Percentiles rank a stretch among this genome's conserved stretches.
These are phyloP conservation scores for Thereuonema tuberculata DNA, from an alignment of 1,140 invertebrate species.

Conservation along the genomic window DNA sequence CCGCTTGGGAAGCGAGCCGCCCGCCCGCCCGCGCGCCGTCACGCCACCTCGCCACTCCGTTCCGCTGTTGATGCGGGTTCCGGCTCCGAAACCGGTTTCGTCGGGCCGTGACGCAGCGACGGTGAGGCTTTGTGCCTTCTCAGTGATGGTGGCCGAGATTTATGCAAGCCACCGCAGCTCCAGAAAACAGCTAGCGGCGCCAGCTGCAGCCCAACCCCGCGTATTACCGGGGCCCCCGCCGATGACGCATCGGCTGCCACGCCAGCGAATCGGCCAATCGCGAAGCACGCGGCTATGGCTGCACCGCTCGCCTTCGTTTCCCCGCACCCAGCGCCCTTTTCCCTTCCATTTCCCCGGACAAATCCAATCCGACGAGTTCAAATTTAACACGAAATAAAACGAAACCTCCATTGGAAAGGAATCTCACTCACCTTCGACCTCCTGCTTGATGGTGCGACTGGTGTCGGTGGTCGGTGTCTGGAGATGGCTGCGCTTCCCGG, in stretches of 20 bases:
- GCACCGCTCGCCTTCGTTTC: not conserved
- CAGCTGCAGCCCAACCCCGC: constrained; percentile 3
- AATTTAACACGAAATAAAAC: too few species aligned
- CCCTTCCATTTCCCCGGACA: not conserved
- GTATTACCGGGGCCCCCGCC: constrained; percentile 1
- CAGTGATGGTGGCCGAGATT: not conserved
- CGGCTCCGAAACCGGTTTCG: constrained; percentile 1
- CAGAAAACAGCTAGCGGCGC: not conserved
- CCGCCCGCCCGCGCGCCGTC: too few species aligned
- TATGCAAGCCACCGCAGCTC: not conserved
- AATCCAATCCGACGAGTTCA: too few species aligned
- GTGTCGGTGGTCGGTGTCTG: not conserved
- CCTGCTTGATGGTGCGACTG: not conserved
- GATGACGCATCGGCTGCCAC: constrained; percentile 10
- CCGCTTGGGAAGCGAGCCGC: too few species aligned
- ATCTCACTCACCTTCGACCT: constrained; percentile 1
- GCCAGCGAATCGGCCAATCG: constrained; percentile 7
- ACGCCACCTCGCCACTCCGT: not conserved
- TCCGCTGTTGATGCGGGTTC: constrained; percentile 2
- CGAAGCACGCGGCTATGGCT: not conserved
- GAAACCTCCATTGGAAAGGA: too few species aligned
- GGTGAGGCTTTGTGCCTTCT: not conserved
- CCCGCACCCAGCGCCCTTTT: not conserved
- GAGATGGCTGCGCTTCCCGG: constrained; percentile 6
- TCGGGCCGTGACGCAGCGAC: not conserved